Conservation (phyloP, 2,113 vertebrate species). For the Clinocottus analis region DNA sequence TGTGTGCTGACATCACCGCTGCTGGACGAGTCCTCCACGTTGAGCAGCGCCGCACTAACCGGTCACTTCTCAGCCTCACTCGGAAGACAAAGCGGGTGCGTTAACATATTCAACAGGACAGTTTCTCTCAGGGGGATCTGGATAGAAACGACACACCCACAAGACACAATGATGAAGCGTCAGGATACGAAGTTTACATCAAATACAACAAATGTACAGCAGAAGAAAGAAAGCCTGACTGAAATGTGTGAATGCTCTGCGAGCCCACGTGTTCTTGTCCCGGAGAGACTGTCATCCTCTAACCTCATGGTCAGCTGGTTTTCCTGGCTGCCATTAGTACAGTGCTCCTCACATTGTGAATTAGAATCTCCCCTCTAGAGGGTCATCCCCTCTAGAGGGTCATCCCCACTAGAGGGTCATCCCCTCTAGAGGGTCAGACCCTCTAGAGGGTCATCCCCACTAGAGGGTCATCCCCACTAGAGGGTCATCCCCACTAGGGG, state of each 20-base stretch:
- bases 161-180: neutral
- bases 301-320: conserved; percentile 31
- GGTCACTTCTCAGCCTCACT: conserved; percentile 9
- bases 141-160: neutral
- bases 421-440: no score
- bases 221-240: neutral
- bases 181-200: no score
- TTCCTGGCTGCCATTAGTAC: conserved; percentile 16
- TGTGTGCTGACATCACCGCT: neutral
- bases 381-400: no score
- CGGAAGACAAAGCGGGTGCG: conserved; percentile 3
- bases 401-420: no score
- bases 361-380: no score
- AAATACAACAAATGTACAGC: neutral
- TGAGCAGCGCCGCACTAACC: neutral
- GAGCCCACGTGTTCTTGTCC: neutral
- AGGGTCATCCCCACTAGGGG: no score
- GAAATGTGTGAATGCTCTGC: neutral
- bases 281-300: conserved; percentile 13
- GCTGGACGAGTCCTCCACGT: neutral
- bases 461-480: no score
- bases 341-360: no score
- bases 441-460: no score
- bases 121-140: conserved; percentile 38
- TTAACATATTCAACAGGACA: conserved; percentile 25